phyloP scores from a whole-genome alignment of 2,113 vertebrate species.

The Nibea albiflora region DNA sequence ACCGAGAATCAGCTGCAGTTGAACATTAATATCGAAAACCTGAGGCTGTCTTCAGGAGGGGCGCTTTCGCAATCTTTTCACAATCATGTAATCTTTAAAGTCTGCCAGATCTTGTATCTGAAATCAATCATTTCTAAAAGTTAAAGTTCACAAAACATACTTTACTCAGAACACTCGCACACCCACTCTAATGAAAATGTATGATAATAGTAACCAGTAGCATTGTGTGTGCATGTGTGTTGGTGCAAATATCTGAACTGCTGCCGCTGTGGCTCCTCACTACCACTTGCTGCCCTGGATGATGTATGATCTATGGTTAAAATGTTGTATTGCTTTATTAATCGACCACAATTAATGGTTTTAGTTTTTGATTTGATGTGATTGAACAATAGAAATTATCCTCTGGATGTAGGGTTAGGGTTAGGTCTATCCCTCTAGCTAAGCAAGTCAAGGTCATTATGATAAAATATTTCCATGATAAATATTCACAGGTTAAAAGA shows the following conservation, averaged over 20 bases:
- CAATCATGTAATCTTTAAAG: not conserved
- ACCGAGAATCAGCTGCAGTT: not conserved
- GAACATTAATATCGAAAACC: not conserved
- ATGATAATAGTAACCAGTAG: conserved; percentile 9
- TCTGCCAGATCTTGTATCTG: not conserved
- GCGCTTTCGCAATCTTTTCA: too few relatives aligned
- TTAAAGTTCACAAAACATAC: conserved; percentile 11
- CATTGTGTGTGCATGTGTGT: conserved; percentile 3
- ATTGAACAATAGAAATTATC: not conserved
- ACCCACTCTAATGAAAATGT: not conserved
- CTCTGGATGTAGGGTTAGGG: too few relatives aligned
- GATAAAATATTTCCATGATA: conserved; percentile 34
- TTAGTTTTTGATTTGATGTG: not conserved
- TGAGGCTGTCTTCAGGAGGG: not conserved
- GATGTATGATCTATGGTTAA: not conserved
- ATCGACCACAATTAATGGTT: too few relatives aligned
- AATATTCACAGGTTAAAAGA: not conserved
- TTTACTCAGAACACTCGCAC: not conserved
- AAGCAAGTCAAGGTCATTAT: conserved; percentile 20
- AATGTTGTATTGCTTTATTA: not conserved
- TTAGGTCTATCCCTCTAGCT: too few relatives aligned
- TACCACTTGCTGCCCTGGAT: not conserved
- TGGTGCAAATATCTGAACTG: conserved; percentile 46
- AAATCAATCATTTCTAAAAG: conserved; percentile 4
- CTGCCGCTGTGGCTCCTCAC: not conserved